Evolutionary conservation across 1,140 invertebrate species (phyloP).

Genomic region (Papilio helenus): DNA sequence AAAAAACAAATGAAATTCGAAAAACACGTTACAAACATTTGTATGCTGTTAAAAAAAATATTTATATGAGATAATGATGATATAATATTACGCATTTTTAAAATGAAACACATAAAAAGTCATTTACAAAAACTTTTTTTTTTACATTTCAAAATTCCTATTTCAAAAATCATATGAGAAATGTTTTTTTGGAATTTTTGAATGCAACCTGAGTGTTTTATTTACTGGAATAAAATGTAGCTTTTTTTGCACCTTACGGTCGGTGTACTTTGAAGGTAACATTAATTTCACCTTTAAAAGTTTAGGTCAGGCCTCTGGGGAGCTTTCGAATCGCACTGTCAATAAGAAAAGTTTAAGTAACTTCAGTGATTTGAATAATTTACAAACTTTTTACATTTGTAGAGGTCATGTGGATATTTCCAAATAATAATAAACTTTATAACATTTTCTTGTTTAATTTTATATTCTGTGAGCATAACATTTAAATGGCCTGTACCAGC

Average conservation of each 20-base stretch:
- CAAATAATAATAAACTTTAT: not conserved
- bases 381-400: slow-evolving; percentile 27
- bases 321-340: slow-evolving; percentile 22
- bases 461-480: not conserved
- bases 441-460: not conserved
- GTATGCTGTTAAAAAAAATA: too few relatives aligned
- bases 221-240: not conserved
- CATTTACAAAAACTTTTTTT: too few relatives aligned
- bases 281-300: slow-evolving; percentile 18
- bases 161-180: too few relatives aligned
- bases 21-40: too few relatives aligned
- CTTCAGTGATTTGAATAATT: slow-evolving; percentile 13
- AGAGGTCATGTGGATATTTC: not conserved
- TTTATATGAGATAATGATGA: too few relatives aligned
- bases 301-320: slow-evolving; percentile 1
- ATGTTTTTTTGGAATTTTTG: too few relatives aligned
- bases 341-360: slow-evolving; percentile 28
- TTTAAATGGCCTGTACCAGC: not conserved
- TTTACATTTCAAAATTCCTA: too few relatives aligned
- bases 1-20: too few relatives aligned
- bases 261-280: not conserved
- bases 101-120: too few relatives aligned
- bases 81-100: too few relatives aligned
- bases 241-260: not conserved
- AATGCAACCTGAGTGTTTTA: not conserved